phyloP scores from a whole-genome alignment of 2,797 vertebrate species.

The Gobionotothen gibberifrons region DNA sequence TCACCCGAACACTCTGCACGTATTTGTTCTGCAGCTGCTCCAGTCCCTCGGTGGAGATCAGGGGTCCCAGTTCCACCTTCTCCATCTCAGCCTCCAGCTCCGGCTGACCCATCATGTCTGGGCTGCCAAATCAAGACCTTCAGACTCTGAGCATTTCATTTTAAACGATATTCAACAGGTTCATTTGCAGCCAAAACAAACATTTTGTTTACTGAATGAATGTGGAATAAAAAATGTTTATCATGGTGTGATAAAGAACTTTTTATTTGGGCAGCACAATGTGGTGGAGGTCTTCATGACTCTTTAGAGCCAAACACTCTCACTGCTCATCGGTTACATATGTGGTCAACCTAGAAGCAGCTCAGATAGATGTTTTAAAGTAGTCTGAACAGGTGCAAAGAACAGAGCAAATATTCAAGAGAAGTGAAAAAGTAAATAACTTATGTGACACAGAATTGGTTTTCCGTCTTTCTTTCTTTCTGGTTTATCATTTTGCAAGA shows the following conservation, averaged over 20 bases:
- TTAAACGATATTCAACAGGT: not conserved
- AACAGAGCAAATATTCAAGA: no score
- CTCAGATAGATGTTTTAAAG: no score
- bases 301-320: not conserved
- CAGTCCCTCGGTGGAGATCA: slow-evolving; percentile 88
- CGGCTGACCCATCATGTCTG: slow-evolving; percentile 93
- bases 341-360: no score
- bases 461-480: no score
- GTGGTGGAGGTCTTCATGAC: not conserved
- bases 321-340: no score
- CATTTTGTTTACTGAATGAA: not conserved
- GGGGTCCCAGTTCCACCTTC: slow-evolving; percentile 84
- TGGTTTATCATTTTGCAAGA: no score
- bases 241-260: not conserved
- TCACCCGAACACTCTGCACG: slow-evolving; percentile 90
- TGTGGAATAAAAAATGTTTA: not conserved
- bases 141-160: slow-evolving; percentile 11
- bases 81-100: slow-evolving; percentile 88
- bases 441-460: no score
- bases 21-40: slow-evolving; percentile 92
- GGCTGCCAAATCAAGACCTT: slow-evolving; percentile 74
- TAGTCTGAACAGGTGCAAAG: no score
- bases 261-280: not conserved
- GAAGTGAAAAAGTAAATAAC: no score
- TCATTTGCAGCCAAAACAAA: not conserved